Base-by-base conservation (phyloP, 2,797 vertebrate species). In the Luscinia megarhynchos region DNA sequence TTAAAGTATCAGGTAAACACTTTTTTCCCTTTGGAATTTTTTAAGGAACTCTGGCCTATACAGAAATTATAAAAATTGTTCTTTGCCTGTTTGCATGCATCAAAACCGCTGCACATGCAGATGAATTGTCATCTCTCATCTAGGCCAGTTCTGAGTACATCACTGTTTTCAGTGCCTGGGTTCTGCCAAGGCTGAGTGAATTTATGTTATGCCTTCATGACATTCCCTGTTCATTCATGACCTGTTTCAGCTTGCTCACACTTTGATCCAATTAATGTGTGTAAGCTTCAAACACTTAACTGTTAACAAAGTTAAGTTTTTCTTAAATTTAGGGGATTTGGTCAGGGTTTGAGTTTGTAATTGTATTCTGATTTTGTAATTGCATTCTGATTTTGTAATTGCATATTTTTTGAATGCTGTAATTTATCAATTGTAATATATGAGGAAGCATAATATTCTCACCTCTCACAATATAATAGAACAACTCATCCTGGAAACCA, bases 1-100 rank as follows among this genome's bases (percentile, higher is more conserved):
- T 97, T 93, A 57, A 99, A 99, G 88, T 99, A 99, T 97, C 99
- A 99, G 99, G 99, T 99, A 91, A 97, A 88, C 77, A 36, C 36
- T 11, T 79, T 11, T 38, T 84, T 58, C 53, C 21, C 11, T 30
- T 46, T 34, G 18, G 38, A 77, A 12, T 43, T 32, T 74, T 84
- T 75, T 54, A 50, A 87, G 54, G 36, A 70, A 76, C 55, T 72
- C n/a, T 83, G 46, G 14, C 32, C 20, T 61, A 24, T 59, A 63
- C 15, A 54, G 62, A 70, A 59, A 86, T 70, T 78, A 61, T n/a
- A 87, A 64, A 30, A 70, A n/a, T 38, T 64, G 24, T 48, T 73
- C 58, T 80, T 85, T 86, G 50, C 16, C 62, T 88, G 72, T 19
- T 77, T 15, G 8, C 45, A 46, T 46, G 45, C 21, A 46, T 46